phyloP scores from a whole-genome alignment of 2,888 invertebrate genomes.

The Tricholauxania praeusta region DNA sequence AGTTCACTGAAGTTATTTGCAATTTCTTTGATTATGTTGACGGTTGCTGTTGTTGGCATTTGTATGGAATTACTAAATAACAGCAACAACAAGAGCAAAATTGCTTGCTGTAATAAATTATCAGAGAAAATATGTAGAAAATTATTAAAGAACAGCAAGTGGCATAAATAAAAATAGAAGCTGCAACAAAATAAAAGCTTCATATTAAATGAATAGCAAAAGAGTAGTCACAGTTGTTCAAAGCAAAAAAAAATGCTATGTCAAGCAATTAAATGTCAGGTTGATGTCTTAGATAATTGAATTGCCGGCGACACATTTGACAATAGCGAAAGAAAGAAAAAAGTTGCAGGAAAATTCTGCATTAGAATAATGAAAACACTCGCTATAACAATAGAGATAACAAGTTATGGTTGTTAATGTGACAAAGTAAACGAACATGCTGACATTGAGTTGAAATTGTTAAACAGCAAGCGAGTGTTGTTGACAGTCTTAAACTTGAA shows the following conservation, averaged over 20 bases:
- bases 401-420: too few species aligned
- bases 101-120: constrained; percentile 46
- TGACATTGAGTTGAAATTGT: too few species aligned
- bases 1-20: constrained; percentile 5
- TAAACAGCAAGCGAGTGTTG: too few species aligned
- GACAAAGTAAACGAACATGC: too few species aligned
- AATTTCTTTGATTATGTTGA: constrained; percentile 36
- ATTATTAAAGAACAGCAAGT: not conserved
- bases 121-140: constrained; percentile 40
- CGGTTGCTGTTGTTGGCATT: constrained; percentile 27
- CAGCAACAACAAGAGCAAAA: constrained; percentile 40
- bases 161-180: not conserved
- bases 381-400: too few species aligned
- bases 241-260: not conserved
- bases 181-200: not conserved
- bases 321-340: not conserved
- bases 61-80: constrained; percentile 30
- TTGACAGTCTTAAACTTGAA: too few species aligned
- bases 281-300: constrained; percentile 10
- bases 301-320: not conserved
- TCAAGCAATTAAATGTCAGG: not conserved
- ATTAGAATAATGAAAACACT: too few species aligned
- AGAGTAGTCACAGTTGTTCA: too few species aligned
- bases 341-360: too few species aligned
- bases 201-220: too few species aligned